A percentile compares a stretch with the other conserved stretches of the same genome.
phyloP scores from a whole-genome alignment of 2,113 vertebrate genomes.

The Equus quagga region DNA sequence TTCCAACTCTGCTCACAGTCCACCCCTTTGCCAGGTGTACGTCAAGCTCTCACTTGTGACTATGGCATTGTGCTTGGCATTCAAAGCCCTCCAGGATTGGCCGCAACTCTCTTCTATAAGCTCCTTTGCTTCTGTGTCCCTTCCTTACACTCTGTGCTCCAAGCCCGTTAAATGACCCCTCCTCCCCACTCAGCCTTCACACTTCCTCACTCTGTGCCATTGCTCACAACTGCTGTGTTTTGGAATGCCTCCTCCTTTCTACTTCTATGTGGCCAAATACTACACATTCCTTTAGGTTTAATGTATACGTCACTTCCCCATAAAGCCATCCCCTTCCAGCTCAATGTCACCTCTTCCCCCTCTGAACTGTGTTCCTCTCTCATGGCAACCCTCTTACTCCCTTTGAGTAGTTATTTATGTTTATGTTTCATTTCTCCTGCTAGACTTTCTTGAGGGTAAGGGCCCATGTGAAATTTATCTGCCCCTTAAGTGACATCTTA shows the following conservation, averaged over 20 bases:
- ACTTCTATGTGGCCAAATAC: too few relatives aligned
- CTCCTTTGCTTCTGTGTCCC: neutral
- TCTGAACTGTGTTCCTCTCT: neutral
- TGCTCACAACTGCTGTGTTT: neutral
- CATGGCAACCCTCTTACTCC: neutral
- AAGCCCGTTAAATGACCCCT: neutral
- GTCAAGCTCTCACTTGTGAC: neutral
- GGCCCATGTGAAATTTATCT: neutral
- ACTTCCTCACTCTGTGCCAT: neutral
- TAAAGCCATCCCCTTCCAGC: too few relatives aligned
- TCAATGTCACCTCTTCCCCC: neutral
- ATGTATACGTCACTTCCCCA: neutral
- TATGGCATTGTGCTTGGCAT: neutral
- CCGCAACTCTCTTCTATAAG: neutral
- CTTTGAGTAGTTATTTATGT: neutral
- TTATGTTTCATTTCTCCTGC: neutral
- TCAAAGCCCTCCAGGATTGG: neutral
- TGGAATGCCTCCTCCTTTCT: neutral
- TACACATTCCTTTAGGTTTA: neutral
- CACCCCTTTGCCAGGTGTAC: neutral
- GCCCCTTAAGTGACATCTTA: neutral
- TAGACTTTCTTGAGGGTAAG: neutral
- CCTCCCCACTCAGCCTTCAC: neutral
- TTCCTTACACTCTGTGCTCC: neutral
- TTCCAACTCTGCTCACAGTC: neutral